Evolutionary conservation across 1,140 invertebrate species (phyloP), one percentile per base, ranked within the genome.

Genomic region (Choristoneura fumiferana): DNA sequence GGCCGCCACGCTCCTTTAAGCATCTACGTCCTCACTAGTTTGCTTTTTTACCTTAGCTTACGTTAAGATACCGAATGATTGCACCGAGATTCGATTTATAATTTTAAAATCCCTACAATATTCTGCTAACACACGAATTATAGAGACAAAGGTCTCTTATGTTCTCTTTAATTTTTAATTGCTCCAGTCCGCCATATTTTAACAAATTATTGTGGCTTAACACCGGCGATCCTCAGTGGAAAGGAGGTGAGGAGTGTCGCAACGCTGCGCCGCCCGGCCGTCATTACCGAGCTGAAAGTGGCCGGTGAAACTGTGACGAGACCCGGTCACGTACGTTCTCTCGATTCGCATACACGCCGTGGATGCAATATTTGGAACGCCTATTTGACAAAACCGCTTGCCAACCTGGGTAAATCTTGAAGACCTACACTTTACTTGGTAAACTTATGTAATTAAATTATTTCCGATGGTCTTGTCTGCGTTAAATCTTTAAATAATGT

Each of bases 221-320:
- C 43, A 49, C 43, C 43, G 43, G 22, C 43, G 22, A 49, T 49
- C 43, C 43, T 49, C 43, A 49, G 43, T 49, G 43, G 56, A 57
- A 57, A 57, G 56, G 40, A 57, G 56, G 56, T 45, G 33, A 53
- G 38, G n/a, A 40, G 40, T 57, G 56, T 57, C 40, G 56, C 56
- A 57, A 57, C 39, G 38, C 39, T 29, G 22, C 39, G 43, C 43
- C 17, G 43, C 43, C 12, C 15, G 34, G 36, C 17, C 34, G 39
- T 37, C 56, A 18, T 57, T 45, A 36, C 35, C 38, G 38, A 57
- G 22, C 22, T 36, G 56, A 57, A 57, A 57, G 56, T 57, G 56
- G 38, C 56, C 29, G 36, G 40, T 40, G 38, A 45, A 57, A 57
- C 38, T 57, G 14, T 17, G 56, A 45, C 33, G 56, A 57, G 54